Percentiles rank a stretch among this genome's conserved stretches.
phyloP scores from a whole-genome alignment of 2,797 vertebrate genomes.

The Okamejei kenojei region DNA sequence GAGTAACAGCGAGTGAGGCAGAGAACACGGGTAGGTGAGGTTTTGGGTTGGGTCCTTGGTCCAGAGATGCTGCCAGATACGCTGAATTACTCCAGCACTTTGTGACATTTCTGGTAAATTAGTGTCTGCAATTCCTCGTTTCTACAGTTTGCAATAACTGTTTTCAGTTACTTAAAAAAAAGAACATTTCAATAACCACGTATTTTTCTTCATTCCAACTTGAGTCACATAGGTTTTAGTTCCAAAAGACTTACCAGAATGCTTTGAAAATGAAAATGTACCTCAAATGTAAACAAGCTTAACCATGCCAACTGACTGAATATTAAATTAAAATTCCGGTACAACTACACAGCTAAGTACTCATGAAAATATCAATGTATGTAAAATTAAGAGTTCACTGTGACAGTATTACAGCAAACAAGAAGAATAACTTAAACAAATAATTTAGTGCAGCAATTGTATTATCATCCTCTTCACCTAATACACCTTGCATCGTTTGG shows the following conservation, averaged over 20 bases:
- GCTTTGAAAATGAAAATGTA: not conserved
- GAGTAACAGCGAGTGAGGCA: too few relatives aligned
- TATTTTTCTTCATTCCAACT: not conserved
- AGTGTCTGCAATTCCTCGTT: too few relatives aligned
- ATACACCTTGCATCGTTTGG: not conserved
- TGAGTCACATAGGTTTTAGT: not conserved
- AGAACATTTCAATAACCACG: not conserved
- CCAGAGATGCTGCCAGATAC: too few relatives aligned
- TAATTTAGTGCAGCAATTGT: not conserved
- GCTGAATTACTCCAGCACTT: too few relatives aligned
- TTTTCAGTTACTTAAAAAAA: not conserved
- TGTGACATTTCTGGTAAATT: too few relatives aligned
- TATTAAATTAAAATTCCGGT: not conserved
- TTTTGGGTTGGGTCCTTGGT: too few relatives aligned
- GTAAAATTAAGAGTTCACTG: not conserved
- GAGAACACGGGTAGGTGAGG: too few relatives aligned
- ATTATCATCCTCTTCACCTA: not conserved
- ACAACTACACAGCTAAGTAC: not conserved
- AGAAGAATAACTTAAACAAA: not conserved
- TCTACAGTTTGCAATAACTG: too few relatives aligned
- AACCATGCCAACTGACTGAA: not conserved
- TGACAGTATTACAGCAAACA: not conserved
- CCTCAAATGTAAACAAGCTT: not conserved
- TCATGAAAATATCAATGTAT: not conserved
- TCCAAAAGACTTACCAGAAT: not conserved